phyloP scores from a whole-genome alignment of 2,888 invertebrate genomes.

The Atrina japonica region DNA sequence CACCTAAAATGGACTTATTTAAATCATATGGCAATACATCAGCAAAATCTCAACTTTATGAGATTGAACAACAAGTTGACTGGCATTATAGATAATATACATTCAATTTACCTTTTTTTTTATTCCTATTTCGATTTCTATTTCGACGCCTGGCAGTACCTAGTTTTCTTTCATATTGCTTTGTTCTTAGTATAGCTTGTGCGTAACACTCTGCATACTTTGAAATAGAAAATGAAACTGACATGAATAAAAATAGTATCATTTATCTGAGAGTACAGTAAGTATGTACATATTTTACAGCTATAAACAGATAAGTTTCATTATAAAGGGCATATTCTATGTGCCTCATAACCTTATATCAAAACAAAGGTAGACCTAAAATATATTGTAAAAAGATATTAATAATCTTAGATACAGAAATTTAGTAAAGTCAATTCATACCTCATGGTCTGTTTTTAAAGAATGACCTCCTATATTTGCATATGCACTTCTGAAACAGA shows the following conservation, averaged over 20 bases:
- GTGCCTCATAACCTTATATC: no score
- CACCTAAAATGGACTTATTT: neutral
- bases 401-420: neutral
- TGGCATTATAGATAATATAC: neutral
- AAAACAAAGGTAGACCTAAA: neutral
- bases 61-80: neutral
- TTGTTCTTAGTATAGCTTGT: constrained; percentile 73
- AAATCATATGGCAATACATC: no score
- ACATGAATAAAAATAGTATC: neutral
- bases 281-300: neutral
- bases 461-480: constrained; percentile 32
- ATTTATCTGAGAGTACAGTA: neutral
- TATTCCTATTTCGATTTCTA: constrained; percentile 45
- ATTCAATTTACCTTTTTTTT: constrained; percentile 18
- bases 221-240: neutral
- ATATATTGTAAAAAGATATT: neutral
- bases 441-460: constrained; percentile 41
- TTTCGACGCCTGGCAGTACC: constrained; percentile 56
- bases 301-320: no score
- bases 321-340: no score
- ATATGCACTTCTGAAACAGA: constrained; percentile 61
- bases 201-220: constrained; percentile 72
- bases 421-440: neutral
- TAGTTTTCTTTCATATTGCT: constrained; percentile 78
- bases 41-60: no score